Evolutionary conservation across 2,113 vertebrate species (phyloP).

Genomic region (Catharus fuscescens): DNA sequence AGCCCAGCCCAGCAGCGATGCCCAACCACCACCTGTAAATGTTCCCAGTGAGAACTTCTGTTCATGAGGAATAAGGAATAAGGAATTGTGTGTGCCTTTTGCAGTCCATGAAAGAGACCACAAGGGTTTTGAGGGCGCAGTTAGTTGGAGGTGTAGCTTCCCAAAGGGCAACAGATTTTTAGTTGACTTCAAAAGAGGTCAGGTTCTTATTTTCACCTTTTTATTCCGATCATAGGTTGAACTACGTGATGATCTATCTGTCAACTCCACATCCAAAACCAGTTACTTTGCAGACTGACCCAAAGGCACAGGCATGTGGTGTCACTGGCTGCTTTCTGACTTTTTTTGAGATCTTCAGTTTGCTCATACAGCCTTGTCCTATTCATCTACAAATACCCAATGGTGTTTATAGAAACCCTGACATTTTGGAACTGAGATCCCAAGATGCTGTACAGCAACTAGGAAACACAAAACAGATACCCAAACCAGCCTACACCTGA

Average conservation of each 20-base stretch:
- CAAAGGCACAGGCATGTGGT: background rate
- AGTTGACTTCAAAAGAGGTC: background rate
- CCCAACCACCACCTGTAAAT: background rate
- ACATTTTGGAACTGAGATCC: background rate
- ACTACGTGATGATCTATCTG: background rate
- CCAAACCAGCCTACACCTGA: background rate
- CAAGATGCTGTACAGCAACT: background rate
- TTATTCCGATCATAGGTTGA: background rate
- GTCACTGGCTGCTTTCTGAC: background rate
- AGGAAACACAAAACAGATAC: background rate
- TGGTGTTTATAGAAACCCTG: background rate
- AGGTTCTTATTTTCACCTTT: background rate
- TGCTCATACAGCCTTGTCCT: background rate
- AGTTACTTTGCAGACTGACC: background rate
- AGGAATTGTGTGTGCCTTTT: background rate
- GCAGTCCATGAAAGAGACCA: background rate
- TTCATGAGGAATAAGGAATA: background rate
- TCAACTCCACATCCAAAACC: background rate
- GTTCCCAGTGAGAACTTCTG: background rate
- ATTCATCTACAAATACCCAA: background rate
- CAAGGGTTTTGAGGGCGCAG: background rate
- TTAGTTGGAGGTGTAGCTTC: background rate
- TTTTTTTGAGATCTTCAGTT: background rate
- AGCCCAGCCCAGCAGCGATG: background rate
- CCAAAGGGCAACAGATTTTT: background rate